These are phyloP conservation scores for Drosophila takahashii DNA, from an alignment of 1,140 invertebrate genomes.

Conservation along the genomic window DNA sequence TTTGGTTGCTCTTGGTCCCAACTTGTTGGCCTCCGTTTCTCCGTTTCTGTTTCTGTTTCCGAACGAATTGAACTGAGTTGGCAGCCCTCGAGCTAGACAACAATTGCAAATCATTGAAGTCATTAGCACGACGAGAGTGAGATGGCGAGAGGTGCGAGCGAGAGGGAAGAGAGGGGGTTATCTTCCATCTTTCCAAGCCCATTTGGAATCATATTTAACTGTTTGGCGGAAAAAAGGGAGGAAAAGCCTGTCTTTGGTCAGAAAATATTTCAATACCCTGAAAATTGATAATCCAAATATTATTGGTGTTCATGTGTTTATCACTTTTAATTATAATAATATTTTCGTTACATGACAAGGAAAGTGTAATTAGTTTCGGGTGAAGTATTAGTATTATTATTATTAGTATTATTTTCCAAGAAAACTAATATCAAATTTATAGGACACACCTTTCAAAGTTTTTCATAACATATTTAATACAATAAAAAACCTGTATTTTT, in stretches of 20 bases:
- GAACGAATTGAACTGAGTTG: slow-evolving; percentile 17
- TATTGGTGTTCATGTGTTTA: too few relatives aligned
- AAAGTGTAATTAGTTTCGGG: too few relatives aligned
- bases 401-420: too few relatives aligned
- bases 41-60: background rate
- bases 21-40: slow-evolving; percentile 13
- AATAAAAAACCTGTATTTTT: too few relatives aligned
- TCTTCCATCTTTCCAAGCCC: slow-evolving; percentile 21
- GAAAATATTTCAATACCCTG: background rate
- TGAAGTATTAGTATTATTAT: too few relatives aligned
- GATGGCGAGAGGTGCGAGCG: slow-evolving; percentile 1
- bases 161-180: background rate
- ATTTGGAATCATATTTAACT: slow-evolving; percentile 13
- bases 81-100: slow-evolving; percentile 17
- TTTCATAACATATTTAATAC: too few relatives aligned
- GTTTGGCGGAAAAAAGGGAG: background rate
- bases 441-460: too few relatives aligned
- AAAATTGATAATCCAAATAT: too few relatives aligned
- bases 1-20: background rate
- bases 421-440: too few relatives aligned
- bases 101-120: slow-evolving; percentile 49
- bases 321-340: too few relatives aligned
- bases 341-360: too few relatives aligned
- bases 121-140: slow-evolving; percentile 34
- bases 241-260: background rate